A percentile compares a stretch with the other conserved stretches of the same genome.
Evolutionary conservation across 2,888 invertebrate genomes (phyloP).

Genomic region (Dusona sp.): DNA sequence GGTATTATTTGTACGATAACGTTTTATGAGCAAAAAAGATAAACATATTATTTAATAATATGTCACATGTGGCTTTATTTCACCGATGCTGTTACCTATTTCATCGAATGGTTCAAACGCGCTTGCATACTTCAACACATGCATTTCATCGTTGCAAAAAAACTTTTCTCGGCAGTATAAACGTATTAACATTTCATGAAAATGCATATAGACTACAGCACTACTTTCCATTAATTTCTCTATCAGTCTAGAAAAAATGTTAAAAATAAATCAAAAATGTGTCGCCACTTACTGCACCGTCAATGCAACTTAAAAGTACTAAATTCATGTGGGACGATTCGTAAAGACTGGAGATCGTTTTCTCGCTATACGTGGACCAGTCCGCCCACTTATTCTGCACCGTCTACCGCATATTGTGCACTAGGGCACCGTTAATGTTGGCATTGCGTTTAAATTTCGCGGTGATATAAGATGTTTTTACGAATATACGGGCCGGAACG

Average conservation of each 20-base stretch:
- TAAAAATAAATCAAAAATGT: constrained; percentile 24
- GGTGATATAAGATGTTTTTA: constrained; percentile 5
- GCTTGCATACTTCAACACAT: no score
- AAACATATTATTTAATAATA: no score
- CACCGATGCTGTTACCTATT: not conserved
- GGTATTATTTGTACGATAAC: no score
- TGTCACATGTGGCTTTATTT: no score
- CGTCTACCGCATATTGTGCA: constrained; percentile 38
- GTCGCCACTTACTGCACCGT: constrained; percentile 41
- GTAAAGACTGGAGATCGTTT: constrained; percentile 36
- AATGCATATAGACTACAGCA: constrained; percentile 11
- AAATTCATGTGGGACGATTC: constrained; percentile 61
- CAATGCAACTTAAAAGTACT: constrained; percentile 46
- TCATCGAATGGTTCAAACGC: not conserved
- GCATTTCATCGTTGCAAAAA: not conserved
- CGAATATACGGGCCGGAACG: constrained; percentile 8
- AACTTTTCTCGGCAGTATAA: constrained; percentile 17
- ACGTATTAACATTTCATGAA: constrained; percentile 44
- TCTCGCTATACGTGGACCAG: constrained; percentile 68
- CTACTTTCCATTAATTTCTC: constrained; percentile 63
- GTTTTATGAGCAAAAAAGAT: no score
- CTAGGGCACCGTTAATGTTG: constrained; percentile 59
- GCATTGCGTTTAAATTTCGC: constrained; percentile 46
- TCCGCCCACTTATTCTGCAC: constrained; percentile 72
- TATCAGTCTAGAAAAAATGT: constrained; percentile 21